These are phyloP conservation scores for Corythucha ciliata DNA, from an alignment of 2,888 invertebrate species.

Conservation along the genomic window DNA sequence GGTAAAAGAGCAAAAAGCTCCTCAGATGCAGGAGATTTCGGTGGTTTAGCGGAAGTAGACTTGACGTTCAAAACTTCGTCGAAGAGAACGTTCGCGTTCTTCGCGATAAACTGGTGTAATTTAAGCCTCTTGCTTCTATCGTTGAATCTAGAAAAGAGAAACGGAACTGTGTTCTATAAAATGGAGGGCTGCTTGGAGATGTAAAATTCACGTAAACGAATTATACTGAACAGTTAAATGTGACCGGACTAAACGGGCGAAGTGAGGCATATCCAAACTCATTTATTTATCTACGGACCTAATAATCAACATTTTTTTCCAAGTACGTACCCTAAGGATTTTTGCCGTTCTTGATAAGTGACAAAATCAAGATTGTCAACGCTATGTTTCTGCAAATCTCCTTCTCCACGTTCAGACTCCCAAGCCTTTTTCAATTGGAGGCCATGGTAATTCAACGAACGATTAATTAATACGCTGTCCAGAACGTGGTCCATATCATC, in stretches of 20 bases:
- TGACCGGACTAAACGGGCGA: neutral
- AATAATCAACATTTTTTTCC: neutral
- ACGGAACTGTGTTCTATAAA: neutral
- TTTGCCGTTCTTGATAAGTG: constrained; percentile 60
- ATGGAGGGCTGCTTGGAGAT: neutral
- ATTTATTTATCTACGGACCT: neutral
- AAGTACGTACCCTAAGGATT: constrained; percentile 54
- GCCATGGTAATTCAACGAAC: constrained; percentile 74
- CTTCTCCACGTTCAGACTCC: constrained; percentile 74
- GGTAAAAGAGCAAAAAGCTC: constrained; percentile 64
- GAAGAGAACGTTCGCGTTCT: constrained; percentile 71
- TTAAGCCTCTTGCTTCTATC: constrained; percentile 74
- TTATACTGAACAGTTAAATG: neutral
- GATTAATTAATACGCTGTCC: constrained; percentile 52
- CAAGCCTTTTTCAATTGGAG: constrained; percentile 79
- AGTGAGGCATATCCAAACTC: neutral
- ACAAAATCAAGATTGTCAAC: constrained; percentile 59
- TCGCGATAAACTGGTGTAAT: constrained; percentile 77
- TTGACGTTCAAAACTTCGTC: constrained; percentile 43
- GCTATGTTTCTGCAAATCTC: constrained; percentile 56
- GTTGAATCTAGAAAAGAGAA: constrained; percentile 51
- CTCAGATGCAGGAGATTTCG: constrained; percentile 49
- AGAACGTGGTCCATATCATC: constrained; percentile 38
- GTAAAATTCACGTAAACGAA: neutral
- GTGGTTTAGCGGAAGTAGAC: constrained; percentile 44